These are phyloP conservation scores for Hoplias malabaricus DNA, from an alignment of 2,113 vertebrate genomes.

Conservation along the genomic window DNA sequence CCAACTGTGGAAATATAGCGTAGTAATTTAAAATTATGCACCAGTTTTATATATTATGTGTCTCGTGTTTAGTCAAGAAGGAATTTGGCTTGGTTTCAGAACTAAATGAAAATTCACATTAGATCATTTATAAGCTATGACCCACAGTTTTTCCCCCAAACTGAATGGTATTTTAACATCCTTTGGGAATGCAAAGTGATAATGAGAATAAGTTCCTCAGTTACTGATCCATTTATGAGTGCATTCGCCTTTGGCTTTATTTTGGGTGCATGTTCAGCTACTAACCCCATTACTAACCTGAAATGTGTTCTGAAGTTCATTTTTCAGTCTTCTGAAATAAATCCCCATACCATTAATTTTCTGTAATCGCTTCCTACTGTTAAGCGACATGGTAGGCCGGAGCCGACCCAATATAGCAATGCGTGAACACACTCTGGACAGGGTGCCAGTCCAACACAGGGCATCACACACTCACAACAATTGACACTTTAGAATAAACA, in stretches of 20 bases:
- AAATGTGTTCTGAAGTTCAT: slow-evolving; percentile 58
- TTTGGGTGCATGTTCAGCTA: not conserved
- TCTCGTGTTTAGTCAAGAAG: slow-evolving; percentile 64
- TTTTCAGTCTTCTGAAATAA: not conserved
- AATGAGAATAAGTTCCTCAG: slow-evolving; percentile 14
- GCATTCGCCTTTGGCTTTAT: not conserved
- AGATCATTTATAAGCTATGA: slow-evolving; percentile 51
- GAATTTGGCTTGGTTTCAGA: slow-evolving; percentile 35
- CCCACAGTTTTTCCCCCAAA: slow-evolving; percentile 4
- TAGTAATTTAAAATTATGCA: slow-evolving; percentile 60
- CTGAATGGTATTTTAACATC: slow-evolving; percentile 12
- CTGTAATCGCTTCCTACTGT: too few species aligned
- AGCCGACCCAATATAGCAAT: too few species aligned
- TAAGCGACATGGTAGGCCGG: too few species aligned
- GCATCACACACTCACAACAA: too few species aligned
- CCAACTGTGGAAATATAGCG: slow-evolving; percentile 60
- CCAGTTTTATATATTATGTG: slow-evolving; percentile 59
- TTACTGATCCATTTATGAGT: slow-evolving; percentile 5
- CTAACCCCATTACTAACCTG: not conserved
- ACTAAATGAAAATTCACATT: slow-evolving; percentile 57
- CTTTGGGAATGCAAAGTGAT: not conserved
- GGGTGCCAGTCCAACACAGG: too few species aligned
- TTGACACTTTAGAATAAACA: too few species aligned
- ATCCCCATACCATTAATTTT: too few species aligned
- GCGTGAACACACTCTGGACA: too few species aligned